A percentile compares a stretch with the other conserved stretches of the same genome.
phyloP scores from a whole-genome alignment of 2,888 invertebrate genomes.

The Chromoteleia sp. region DNA sequence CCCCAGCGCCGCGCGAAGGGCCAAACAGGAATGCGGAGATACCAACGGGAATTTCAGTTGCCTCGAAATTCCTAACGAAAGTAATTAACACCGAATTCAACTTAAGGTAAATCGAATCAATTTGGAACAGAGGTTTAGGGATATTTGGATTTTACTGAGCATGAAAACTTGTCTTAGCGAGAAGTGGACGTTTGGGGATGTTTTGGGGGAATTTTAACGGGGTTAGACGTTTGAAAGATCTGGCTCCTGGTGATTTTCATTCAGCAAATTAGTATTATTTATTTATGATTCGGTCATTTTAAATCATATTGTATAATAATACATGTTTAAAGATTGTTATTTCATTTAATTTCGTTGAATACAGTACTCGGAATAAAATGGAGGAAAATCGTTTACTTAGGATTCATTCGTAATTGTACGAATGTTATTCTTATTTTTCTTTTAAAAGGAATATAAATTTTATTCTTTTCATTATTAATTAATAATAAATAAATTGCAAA shows the following conservation, averaged over 20 bases:
- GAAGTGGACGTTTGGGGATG: constrained; percentile 2
- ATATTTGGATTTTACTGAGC: constrained; percentile 47
- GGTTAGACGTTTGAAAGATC: background rate
- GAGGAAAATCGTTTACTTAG: too few relatives aligned
- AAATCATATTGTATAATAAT: too few relatives aligned
- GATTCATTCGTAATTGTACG: too few relatives aligned
- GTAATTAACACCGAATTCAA: constrained; percentile 59
- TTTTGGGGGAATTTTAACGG: too few relatives aligned
- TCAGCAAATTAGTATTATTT: too few relatives aligned
- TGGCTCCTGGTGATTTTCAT: background rate
- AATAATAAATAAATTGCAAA: too few relatives aligned
- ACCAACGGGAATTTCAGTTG: constrained; percentile 38
- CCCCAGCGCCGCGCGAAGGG: constrained; percentile 33
- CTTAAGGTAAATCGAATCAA: constrained; percentile 28
- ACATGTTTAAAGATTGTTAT: background rate
- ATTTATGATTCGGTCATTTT: too few relatives aligned
- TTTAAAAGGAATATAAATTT: too few relatives aligned
- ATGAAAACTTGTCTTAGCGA: constrained; percentile 39
- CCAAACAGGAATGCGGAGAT: constrained; percentile 59
- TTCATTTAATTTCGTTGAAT: too few relatives aligned
- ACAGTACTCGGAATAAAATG: too few relatives aligned
- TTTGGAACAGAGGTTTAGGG: constrained; percentile 7
- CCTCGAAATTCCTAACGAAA: constrained; percentile 51
- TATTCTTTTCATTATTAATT: too few relatives aligned
- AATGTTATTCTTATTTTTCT: too few relatives aligned